phyloP scores from a whole-genome alignment of 2,888 invertebrate genomes.

The Parasteatoda lunata region DNA sequence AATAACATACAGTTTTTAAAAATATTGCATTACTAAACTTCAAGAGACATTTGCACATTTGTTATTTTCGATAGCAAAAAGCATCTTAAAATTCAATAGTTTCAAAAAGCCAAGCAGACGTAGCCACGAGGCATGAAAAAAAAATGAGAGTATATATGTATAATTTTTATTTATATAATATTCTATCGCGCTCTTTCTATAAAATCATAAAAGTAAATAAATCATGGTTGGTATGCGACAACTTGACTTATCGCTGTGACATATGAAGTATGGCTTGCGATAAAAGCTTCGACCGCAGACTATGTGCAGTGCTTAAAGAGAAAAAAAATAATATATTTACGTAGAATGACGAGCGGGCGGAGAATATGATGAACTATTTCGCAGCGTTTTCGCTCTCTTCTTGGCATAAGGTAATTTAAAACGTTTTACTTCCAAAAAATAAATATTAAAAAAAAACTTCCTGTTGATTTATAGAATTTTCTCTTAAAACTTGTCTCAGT shows the following conservation, averaged over 20 bases:
- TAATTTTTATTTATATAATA: slow-evolving; percentile 64
- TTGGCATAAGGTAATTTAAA: slow-evolving; percentile 64
- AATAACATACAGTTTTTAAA: no score
- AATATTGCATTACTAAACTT: no score
- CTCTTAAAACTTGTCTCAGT: slow-evolving; percentile 37
- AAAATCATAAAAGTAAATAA: slow-evolving; percentile 58
- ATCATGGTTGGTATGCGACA: slow-evolving; percentile 62
- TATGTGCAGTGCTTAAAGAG: slow-evolving; percentile 14
- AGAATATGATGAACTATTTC: slow-evolving; percentile 63
- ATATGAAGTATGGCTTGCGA: slow-evolving; percentile 49
- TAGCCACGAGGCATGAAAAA: background rate
- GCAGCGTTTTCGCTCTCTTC: slow-evolving; percentile 34
- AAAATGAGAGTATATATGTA: slow-evolving; percentile 28
- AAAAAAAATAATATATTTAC: background rate
- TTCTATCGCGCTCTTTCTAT: slow-evolving; percentile 32
- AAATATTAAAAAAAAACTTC: background rate
- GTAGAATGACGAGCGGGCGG: slow-evolving; percentile 42
- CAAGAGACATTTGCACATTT: no score
- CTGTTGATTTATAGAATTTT: slow-evolving; percentile 39
- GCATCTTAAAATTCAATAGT: no score
- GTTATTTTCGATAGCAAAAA: no score
- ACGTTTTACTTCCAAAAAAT: slow-evolving; percentile 63
- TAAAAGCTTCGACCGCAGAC: slow-evolving; percentile 62
- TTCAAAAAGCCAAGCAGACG: background rate
- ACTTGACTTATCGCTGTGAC: slow-evolving; percentile 65